Conservation (phyloP, 2,888 invertebrate genomes). For the Folsomia manolachei region DNA sequence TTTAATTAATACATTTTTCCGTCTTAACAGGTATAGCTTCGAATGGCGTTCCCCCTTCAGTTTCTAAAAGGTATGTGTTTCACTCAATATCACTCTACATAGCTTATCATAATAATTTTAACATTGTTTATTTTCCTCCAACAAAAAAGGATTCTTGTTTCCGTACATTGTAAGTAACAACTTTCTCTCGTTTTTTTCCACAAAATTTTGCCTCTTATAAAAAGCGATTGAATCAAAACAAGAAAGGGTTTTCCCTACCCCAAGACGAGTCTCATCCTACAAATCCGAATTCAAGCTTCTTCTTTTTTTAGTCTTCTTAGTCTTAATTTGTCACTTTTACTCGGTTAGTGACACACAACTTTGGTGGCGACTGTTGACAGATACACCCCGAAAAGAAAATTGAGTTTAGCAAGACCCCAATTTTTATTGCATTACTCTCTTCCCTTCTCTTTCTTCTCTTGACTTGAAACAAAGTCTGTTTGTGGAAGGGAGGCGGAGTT, state of each 20-base stretch:
- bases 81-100: no score
- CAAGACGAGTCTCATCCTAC: no score
- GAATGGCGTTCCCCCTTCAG: constrained; percentile 82
- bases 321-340: constrained; percentile 6
- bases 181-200: constrained; percentile 9
- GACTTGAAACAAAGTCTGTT: neutral
- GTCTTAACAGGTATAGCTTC: constrained; percentile 66
- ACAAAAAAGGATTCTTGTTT: constrained; percentile 35
- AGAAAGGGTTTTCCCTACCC: no score
- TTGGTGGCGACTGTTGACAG: neutral
- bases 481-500: neutral
- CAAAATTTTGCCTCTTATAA: no score
- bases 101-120: constrained; percentile 8
- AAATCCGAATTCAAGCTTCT: no score
- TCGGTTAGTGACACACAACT: constrained; percentile 1
- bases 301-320: no score
- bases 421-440: constrained; percentile 1
- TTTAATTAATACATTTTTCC: neutral
- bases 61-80: constrained; percentile 53
- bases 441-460: no score
- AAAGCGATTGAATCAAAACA: no score
- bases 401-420: neutral
- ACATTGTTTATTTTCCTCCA: no score
- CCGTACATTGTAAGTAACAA: constrained; percentile 40
- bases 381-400: neutral